Conservation (phyloP, 2,888 invertebrate species). For the Cheilosia scutellata region DNA sequence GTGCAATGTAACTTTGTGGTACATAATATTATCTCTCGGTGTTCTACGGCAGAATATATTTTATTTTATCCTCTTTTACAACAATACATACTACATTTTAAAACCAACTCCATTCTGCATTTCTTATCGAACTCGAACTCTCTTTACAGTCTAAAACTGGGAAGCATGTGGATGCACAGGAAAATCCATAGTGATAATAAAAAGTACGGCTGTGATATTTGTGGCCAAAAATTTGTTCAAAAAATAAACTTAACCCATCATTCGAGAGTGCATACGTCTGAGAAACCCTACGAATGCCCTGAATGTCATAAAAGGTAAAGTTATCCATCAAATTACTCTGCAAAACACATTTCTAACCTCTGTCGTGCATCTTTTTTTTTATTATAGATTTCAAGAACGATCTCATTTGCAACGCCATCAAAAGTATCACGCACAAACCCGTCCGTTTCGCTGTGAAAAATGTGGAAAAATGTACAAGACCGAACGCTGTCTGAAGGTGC, state of each 20-base stretch:
- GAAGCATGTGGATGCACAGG: conserved; percentile 84
- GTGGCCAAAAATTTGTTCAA: conserved; percentile 84
- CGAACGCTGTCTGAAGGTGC: conserved; percentile 86
- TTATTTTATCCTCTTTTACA: too few relatives aligned
- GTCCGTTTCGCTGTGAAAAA: conserved; percentile 83
- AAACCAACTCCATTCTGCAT: background rate
- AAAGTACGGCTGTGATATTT: conserved; percentile 83
- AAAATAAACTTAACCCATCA: conserved; percentile 84
- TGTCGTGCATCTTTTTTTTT: background rate
- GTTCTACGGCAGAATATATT: too few relatives aligned
- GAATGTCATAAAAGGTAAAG: conserved; percentile 82
- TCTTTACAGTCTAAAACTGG: conserved; percentile 81
- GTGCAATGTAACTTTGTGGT: too few relatives aligned
- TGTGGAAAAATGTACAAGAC: conserved; percentile 85
- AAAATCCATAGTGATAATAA: conserved; percentile 84
- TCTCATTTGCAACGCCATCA: conserved; percentile 84
- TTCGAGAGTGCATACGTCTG: conserved; percentile 83
- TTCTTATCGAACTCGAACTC: background rate
- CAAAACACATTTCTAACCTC: too few relatives aligned
- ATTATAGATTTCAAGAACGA: conserved; percentile 82
- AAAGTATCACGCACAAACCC: conserved; percentile 83
- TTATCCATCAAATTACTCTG: background rate
- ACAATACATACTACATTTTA: too few relatives aligned
- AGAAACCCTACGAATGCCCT: conserved; percentile 83
- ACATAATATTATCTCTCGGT: too few relatives aligned